These are phyloP conservation scores for Agrotis exclamationis DNA, from an alignment of 2,888 invertebrate species.

Conservation along the genomic window DNA sequence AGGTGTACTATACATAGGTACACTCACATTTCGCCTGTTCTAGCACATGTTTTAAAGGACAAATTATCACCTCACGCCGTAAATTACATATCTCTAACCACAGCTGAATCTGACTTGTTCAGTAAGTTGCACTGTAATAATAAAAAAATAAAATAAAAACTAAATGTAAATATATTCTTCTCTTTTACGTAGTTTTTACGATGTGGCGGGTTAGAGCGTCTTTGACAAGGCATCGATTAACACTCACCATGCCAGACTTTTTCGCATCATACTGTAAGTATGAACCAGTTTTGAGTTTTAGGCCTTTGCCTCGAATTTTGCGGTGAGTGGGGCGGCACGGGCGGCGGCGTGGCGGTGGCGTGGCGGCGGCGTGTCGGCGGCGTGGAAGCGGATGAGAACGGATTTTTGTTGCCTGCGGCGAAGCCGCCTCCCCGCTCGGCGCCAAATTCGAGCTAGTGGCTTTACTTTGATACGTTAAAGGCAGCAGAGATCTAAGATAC, in stretches of 20 bases:
- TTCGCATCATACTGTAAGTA: slow-evolving; percentile 16
- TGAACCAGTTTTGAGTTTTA: background rate
- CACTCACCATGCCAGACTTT: background rate
- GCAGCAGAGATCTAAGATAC: background rate
- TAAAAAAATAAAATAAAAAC: slow-evolving; percentile 3
- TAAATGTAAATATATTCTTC: slow-evolving; percentile 19
- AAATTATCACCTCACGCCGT: slow-evolving; percentile 8
- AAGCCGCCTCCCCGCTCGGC: too few relatives aligned
- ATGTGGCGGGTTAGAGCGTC: background rate
- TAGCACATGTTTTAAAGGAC: background rate
- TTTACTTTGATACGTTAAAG: background rate
- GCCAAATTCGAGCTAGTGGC: too few relatives aligned
- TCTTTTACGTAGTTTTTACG: slow-evolving; percentile 27
- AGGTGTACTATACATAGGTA: background rate
- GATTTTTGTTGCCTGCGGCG: too few relatives aligned
- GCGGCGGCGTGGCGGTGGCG: too few relatives aligned
- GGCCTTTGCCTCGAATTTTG: too few relatives aligned
- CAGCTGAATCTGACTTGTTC: slow-evolving; percentile 6
- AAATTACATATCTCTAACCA: background rate
- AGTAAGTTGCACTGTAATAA: background rate
- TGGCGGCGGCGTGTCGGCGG: too few relatives aligned
- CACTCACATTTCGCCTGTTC: background rate
- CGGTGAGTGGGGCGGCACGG: too few relatives aligned
- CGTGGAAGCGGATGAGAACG: too few relatives aligned
- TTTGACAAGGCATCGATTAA: background rate